Percentiles rank a stretch among this genome's conserved stretches.
phyloP scores from a whole-genome alignment of 2,113 vertebrate species.

The Cnemophilus loriae region DNA sequence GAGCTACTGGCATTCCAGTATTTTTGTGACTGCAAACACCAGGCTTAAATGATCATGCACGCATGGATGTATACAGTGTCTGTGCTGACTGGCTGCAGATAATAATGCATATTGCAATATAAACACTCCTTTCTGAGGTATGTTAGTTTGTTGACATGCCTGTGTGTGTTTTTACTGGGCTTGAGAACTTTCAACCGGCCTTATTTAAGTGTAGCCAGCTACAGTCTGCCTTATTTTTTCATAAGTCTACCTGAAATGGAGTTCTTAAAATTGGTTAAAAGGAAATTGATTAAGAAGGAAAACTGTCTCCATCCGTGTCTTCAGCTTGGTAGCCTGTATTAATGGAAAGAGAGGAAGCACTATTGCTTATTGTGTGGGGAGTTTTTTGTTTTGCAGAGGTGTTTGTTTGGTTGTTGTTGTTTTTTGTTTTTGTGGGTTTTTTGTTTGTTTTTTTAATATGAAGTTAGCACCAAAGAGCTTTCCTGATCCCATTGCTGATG shows the following conservation, averaged over 20 bases:
- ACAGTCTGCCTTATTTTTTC: background rate
- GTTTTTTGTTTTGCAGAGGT: background rate
- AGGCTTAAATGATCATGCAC: background rate
- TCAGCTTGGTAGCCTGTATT: background rate
- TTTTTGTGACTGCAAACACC: background rate
- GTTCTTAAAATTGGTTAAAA: background rate
- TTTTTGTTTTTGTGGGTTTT: background rate
- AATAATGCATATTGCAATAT: background rate
- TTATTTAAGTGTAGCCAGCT: background rate
- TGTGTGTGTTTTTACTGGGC: background rate
- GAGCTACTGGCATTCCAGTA: background rate
- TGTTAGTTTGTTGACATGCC: background rate
- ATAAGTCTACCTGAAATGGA: background rate
- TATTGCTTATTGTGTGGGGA: rapidly evolving
- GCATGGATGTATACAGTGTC: rapidly evolving
- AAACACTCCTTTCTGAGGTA: background rate
- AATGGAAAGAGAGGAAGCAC: background rate
- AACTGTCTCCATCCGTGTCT: background rate
- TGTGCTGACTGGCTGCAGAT: background rate
- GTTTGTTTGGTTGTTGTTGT: background rate
- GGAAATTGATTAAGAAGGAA: background rate
- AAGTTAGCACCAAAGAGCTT: background rate
- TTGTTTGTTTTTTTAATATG: background rate
- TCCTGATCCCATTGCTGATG: background rate
- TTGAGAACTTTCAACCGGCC: background rate